Conservation (phyloP, 2,797 vertebrate species). For the Bradypus variegatus region DNA sequence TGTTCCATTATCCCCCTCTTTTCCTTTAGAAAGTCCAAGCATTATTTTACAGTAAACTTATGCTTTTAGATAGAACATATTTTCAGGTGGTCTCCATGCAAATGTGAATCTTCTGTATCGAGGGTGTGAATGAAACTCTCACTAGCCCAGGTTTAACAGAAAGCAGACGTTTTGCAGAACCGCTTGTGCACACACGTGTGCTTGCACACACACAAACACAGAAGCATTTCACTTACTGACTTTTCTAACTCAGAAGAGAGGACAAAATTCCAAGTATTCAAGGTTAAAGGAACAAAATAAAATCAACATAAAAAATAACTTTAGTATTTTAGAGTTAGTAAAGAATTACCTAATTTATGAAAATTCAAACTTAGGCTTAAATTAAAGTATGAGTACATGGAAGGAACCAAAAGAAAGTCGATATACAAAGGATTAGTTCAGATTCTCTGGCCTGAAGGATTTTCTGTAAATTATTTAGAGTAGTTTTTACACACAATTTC, state of each 20-base stretch:
- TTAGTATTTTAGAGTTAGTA: background rate
- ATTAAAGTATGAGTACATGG: background rate
- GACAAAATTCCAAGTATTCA: background rate
- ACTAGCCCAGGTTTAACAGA: background rate
- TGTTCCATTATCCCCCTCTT: background rate
- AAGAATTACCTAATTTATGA: background rate
- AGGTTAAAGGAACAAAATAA: background rate
- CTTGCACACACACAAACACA: background rate
- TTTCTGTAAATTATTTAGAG: background rate
- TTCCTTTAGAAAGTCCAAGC: background rate
- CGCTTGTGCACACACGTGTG: fast-evolving
- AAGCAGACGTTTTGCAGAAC: background rate
- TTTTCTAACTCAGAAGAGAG: background rate
- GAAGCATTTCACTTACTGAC: background rate
- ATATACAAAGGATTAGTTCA: background rate
- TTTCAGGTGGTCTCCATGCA: background rate
- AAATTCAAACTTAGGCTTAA: background rate
- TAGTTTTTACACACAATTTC: background rate
- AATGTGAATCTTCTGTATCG: background rate
- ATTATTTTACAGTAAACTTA: constrained; percentile 2
- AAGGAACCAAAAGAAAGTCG: background rate
- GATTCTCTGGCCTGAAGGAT: background rate
- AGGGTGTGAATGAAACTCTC: background rate
- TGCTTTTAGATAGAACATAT: background rate
- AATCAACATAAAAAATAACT: background rate